phyloP scores from a whole-genome alignment of 2,888 invertebrate genomes.

The Calliopum simillimum region DNA sequence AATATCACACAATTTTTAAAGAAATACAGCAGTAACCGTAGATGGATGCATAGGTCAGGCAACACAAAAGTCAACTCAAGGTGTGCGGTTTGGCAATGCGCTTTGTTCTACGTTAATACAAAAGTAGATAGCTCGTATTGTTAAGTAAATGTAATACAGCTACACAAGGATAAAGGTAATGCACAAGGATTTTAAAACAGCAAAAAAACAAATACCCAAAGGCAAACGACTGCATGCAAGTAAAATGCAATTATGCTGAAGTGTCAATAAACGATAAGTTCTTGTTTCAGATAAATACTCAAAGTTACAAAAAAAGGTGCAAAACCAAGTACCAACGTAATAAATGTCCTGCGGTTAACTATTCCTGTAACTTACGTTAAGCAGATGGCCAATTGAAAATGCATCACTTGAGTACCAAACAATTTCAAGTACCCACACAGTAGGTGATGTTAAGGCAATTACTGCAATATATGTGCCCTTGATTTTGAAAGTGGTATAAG shows the following conservation, averaged over 20 bases:
- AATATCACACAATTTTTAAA: neutral
- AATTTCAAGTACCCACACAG: conserved; percentile 26
- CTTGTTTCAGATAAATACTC: too few relatives aligned
- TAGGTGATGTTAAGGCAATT: neutral
- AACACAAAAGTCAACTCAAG: conserved; percentile 21
- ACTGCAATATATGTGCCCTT: too few relatives aligned
- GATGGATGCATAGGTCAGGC: neutral
- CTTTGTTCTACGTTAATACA: neutral
- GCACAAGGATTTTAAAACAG: conserved; percentile 49
- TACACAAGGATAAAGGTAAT: neutral
- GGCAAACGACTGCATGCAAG: neutral
- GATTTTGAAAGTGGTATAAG: too few relatives aligned
- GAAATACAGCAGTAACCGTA: neutral
- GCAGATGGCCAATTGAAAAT: neutral
- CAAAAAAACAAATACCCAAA: conserved; percentile 29
- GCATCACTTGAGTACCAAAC: neutral
- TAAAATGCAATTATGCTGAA: conserved; percentile 58
- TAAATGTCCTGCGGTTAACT: conserved; percentile 59
- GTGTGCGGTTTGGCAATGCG: conserved; percentile 22
- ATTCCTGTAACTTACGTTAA: neutral
- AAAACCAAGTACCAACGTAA: conserved; percentile 37
- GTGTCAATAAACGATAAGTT: conserved; percentile 56
- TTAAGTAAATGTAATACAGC: too few relatives aligned
- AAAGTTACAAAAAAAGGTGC: conserved; percentile 43
- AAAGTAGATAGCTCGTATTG: neutral